These are phyloP conservation scores for Watsonalla cultraria DNA, from an alignment of 2,888 invertebrate species.

Conservation along the genomic window DNA sequence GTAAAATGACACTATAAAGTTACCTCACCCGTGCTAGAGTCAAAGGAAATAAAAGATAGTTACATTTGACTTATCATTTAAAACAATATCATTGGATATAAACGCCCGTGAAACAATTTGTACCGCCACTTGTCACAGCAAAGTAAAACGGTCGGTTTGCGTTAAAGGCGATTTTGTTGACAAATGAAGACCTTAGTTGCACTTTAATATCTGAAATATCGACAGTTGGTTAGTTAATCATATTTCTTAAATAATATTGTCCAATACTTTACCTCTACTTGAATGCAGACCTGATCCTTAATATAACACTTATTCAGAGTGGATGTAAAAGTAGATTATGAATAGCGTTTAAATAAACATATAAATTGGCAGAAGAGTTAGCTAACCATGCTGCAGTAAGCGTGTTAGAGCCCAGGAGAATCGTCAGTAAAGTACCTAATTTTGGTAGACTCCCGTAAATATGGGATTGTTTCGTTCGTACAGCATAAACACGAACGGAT, in stretches of 20 bases:
- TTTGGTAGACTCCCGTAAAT: not conserved
- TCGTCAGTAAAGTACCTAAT: not conserved
- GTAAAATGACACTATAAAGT: not conserved
- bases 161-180: not conserved
- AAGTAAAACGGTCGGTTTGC: slow-evolving; percentile 18
- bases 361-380: not conserved
- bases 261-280: too few species aligned
- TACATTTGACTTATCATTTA: slow-evolving; percentile 1
- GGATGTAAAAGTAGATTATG: not conserved
- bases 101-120: not conserved
- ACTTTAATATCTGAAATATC: slow-evolving; percentile 1
- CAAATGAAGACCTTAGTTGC: slow-evolving; percentile 1
- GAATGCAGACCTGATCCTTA: not conserved
- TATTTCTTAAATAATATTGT: not conserved
- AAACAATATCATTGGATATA: slow-evolving; percentile 1
- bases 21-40: not conserved
- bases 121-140: not conserved
- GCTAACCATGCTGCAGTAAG: slow-evolving; percentile 6
- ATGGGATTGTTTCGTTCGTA: slow-evolving; percentile 2
- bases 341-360: not conserved
- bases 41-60: slow-evolving; percentile 1
- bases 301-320: not conserved
- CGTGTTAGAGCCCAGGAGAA: not conserved
- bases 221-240: not conserved
- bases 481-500: slow-evolving; percentile 12